A percentile compares a stretch with the other conserved stretches of the same genome.
These are phyloP conservation scores for Diorhabda carinulata DNA, from an alignment of 1,140 invertebrate genomes.

Conservation along the genomic window DNA sequence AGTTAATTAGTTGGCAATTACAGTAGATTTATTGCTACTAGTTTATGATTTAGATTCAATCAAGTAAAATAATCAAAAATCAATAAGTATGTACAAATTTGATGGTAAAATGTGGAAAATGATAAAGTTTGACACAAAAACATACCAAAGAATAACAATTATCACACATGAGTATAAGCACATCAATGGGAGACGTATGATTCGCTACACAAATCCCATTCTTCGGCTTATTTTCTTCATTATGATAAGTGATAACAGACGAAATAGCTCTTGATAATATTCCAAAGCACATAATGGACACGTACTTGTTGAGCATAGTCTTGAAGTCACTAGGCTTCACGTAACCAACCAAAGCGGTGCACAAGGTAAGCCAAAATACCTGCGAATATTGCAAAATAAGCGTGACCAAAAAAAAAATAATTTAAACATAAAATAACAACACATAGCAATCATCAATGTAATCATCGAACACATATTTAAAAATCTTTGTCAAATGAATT, in stretches of 20 bases:
- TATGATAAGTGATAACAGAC: conserved; percentile 87
- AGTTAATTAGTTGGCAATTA: too few species aligned
- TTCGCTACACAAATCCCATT: conserved; percentile 97
- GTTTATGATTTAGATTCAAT: too few species aligned
- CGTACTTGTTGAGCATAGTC: conserved; percentile 69
- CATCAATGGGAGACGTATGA: conserved; percentile 98
- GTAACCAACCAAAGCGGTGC: conserved; percentile 79
- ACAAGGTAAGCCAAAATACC: conserved; percentile 79
- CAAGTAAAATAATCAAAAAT: too few species aligned
- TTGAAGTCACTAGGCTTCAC: conserved; percentile 74
- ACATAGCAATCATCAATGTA: too few species aligned
- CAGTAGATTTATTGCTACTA: too few species aligned
- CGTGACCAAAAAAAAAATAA: too few species aligned
- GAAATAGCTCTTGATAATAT: conserved; percentile 83
- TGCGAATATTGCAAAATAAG: conserved; percentile 46
- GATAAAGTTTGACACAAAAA: conserved; percentile 23
- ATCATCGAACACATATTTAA: too few species aligned
- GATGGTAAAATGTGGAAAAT: too few species aligned
- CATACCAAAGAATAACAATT: conserved; percentile 96
- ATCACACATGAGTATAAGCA: conserved; percentile 94
- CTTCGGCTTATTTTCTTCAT: conserved; percentile 72
- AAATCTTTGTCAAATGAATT: too few species aligned
- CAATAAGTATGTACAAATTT: too few species aligned
- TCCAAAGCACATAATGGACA: conserved; percentile 85
- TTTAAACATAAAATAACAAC: too few species aligned